These are phyloP conservation scores for Hypomecis punctinalis DNA, from an alignment of 2,888 invertebrate species.

Conservation along the genomic window DNA sequence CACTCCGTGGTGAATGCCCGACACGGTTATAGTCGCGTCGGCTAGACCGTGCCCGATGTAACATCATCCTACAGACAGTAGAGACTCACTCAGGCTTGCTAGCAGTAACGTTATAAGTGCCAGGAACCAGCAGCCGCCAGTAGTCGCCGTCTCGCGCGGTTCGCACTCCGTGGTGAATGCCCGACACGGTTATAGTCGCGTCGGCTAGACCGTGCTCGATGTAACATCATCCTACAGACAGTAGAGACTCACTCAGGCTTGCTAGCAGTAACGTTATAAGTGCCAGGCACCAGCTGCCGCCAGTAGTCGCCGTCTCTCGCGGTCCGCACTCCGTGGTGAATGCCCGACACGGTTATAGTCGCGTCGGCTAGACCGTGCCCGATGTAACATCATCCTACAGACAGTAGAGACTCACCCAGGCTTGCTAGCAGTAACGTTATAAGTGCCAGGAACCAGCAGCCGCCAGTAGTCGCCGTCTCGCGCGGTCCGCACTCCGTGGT, in stretches of 20 bases:
- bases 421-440: constrained; percentile 90
- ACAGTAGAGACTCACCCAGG: constrained; percentile 81
- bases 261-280: constrained; percentile 90
- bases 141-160: constrained; percentile 93
- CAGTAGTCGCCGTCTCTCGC: constrained; percentile 95
- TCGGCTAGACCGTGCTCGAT: constrained; percentile 89
- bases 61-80: constrained; percentile 58
- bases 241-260: constrained; percentile 85
- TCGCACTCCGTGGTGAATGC: constrained; percentile 89
- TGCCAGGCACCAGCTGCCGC: constrained; percentile 95
- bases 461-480: constrained; percentile 96
- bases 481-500: constrained; percentile 87
- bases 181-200: constrained; percentile 90
- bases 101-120: constrained; percentile 92
- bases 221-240: constrained; percentile 76
- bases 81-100: constrained; percentile 86
- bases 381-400: not conserved
- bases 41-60: constrained; percentile 90
- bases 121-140: constrained; percentile 95
- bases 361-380: no score
- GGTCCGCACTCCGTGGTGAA: no score
- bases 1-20: constrained; percentile 90
- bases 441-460: constrained; percentile 93
- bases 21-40: constrained; percentile 90
- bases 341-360: no score